Evolutionary conservation across 2,797 vertebrate genomes (phyloP).

Genomic region (Tragelaphus oryx): DNA sequence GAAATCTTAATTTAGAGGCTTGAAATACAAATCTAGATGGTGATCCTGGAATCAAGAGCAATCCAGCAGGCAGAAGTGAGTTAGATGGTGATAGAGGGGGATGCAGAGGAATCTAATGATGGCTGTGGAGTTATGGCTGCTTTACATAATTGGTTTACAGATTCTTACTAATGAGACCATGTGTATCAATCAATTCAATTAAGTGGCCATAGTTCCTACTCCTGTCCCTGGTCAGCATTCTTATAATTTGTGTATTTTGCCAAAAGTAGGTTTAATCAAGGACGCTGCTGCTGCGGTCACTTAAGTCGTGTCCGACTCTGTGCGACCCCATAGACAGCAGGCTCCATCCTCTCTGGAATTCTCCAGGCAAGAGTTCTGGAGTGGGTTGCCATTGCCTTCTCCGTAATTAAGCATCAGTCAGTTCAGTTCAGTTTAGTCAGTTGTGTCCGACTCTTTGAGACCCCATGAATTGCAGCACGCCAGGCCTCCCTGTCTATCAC

Average conservation of each 20-base stretch:
- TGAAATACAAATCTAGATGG: neutral
- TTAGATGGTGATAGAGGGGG: neutral
- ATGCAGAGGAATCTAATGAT: neutral
- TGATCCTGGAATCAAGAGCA: neutral
- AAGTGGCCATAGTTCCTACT: neutral
- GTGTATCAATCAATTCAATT: neutral
- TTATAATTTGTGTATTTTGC: neutral
- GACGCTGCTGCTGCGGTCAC: neutral
- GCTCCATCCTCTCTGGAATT: too few relatives aligned
- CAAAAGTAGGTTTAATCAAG: neutral
- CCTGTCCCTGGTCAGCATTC: neutral
- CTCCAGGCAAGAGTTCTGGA: too few relatives aligned
- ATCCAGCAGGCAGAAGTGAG: neutral
- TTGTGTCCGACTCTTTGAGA: too few relatives aligned
- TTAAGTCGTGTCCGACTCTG: too few relatives aligned
- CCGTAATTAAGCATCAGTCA: too few relatives aligned
- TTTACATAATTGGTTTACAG: neutral
- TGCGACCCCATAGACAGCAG: too few relatives aligned
- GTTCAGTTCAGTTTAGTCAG: too few relatives aligned
- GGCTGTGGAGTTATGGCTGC: neutral
- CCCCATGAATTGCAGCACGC: too few relatives aligned
- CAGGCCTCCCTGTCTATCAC: too few relatives aligned
- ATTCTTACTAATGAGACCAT: neutral
- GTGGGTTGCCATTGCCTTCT: too few relatives aligned
- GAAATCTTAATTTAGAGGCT: neutral